Evolutionary conservation across 2,888 invertebrate species (phyloP).

Genomic region (Cyrtodaria siliqua): DNA sequence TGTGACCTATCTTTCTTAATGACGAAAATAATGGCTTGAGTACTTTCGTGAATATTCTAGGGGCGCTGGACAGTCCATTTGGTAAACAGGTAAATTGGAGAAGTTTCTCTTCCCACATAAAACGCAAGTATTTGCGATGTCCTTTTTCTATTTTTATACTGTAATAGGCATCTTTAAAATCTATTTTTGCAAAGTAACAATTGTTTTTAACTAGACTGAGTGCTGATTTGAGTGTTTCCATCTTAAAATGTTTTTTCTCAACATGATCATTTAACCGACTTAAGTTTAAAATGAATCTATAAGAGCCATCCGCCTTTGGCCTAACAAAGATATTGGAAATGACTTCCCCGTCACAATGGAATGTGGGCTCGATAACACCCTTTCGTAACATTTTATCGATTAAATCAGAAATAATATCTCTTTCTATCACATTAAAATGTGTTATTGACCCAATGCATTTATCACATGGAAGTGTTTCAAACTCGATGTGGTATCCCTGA

Average conservation of each 20-base stretch:
- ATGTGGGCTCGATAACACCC: slow-evolving; percentile 2
- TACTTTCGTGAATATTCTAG: slow-evolving; percentile 59
- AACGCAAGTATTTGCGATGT: slow-evolving; percentile 44
- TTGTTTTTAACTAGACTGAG: slow-evolving; percentile 23
- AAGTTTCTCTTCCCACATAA: slow-evolving; percentile 41
- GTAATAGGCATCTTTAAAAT: slow-evolving; percentile 53
- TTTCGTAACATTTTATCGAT: slow-evolving; percentile 1
- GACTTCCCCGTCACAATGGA: neutral
- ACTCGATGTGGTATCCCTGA: slow-evolving; percentile 14
- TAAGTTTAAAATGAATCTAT: slow-evolving; percentile 45
- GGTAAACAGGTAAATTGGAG: slow-evolving; percentile 50
- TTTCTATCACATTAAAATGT: slow-evolving; percentile 1
- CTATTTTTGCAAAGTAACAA: slow-evolving; percentile 44
- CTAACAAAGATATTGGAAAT: slow-evolving; percentile 30
- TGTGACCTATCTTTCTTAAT: slow-evolving; percentile 29
- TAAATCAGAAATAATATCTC: neutral
- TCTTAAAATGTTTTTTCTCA: slow-evolving; percentile 53
- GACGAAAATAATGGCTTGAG: slow-evolving; percentile 52
- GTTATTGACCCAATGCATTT: neutral
- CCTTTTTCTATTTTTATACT: slow-evolving; percentile 5
- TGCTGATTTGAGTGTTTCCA: slow-evolving; percentile 51
- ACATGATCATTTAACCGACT: slow-evolving; percentile 37
- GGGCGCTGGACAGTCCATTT: slow-evolving; percentile 51
- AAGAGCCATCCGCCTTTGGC: slow-evolving; percentile 11
- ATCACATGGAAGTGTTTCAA: neutral